phyloP scores from a whole-genome alignment of 1,140 invertebrate species.

The Maconellicoccus hirsutus region DNA sequence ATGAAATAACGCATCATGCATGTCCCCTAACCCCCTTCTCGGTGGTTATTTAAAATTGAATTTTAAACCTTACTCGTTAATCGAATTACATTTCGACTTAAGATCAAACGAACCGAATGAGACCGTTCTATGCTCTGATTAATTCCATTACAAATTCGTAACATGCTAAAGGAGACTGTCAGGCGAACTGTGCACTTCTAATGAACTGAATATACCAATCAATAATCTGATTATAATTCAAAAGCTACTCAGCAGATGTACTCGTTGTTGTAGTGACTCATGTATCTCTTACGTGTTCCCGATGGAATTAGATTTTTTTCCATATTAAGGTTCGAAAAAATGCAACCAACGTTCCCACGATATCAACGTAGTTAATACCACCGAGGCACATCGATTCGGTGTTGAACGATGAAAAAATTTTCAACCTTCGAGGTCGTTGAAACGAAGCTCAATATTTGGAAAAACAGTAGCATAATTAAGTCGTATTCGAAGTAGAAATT shows the following conservation, averaged over 20 bases:
- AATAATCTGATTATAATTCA: neutral
- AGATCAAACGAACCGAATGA: neutral
- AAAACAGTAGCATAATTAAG: neutral
- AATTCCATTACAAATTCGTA: neutral
- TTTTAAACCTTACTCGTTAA: neutral
- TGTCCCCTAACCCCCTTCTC: too few relatives aligned
- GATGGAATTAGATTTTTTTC: neutral
- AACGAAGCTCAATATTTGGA: neutral
- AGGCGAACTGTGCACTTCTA: neutral
- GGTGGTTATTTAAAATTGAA: too few relatives aligned
- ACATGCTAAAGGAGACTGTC: neutral
- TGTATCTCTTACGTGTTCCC: neutral
- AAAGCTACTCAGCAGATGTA: neutral
- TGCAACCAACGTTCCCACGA: neutral
- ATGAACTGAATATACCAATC: neutral
- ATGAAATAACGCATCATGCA: too few relatives aligned
- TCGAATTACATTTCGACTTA: neutral
- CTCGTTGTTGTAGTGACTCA: too few relatives aligned
- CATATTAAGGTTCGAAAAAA: neutral
- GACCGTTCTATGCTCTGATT: neutral
- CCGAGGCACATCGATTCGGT: neutral
- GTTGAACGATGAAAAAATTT: too few relatives aligned
- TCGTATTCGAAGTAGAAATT: neutral
- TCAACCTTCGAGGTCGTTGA: too few relatives aligned
- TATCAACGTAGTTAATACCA: neutral